Percentiles rank a stretch among this genome's conserved stretches.
phyloP scores from a whole-genome alignment of 2,797 vertebrate genomes.

The Chelon labrosus region DNA sequence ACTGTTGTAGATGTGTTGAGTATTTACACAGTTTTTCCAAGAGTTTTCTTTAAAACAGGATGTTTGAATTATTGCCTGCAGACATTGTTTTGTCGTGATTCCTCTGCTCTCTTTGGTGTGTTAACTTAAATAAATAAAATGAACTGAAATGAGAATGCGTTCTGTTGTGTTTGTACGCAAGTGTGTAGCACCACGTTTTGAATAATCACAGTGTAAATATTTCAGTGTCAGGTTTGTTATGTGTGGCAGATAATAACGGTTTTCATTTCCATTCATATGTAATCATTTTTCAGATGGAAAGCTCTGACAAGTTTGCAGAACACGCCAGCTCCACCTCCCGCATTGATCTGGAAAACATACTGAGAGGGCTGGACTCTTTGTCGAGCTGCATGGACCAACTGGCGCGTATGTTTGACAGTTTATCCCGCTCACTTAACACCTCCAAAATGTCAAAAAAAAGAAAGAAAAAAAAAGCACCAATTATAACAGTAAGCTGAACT shows the following conservation, averaged over 20 bases:
- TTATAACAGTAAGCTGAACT: slow-evolving; percentile 19
- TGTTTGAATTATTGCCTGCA: background rate
- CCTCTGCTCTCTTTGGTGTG: background rate
- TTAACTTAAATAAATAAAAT: slow-evolving; percentile 29
- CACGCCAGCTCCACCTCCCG: background rate
- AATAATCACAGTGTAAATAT: background rate
- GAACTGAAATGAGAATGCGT: background rate
- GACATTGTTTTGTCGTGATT: background rate
- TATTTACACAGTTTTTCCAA: background rate
- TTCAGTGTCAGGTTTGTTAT: background rate
- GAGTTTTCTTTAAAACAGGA: background rate
- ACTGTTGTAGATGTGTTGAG: background rate
- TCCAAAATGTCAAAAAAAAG: slow-evolving; percentile 24
- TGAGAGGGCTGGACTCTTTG: slow-evolving; percentile 73
- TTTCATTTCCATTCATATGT: background rate
- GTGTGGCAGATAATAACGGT: background rate
- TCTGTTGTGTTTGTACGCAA: background rate
- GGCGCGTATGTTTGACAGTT: slow-evolving; percentile 70
- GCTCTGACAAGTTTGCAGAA: slow-evolving; percentile 25
- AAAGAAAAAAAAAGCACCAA: background rate
- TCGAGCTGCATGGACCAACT: slow-evolving; percentile 72
- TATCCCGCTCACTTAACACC: background rate
- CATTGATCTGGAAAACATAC: slow-evolving; percentile 68
- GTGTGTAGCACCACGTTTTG: background rate
- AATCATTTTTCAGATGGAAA: slow-evolving; percentile 78